Evolutionary conservation across 53 echinoderm and acorn worm genomes (phyloP).

Genomic region (Temnopleurus reevesii): DNA sequence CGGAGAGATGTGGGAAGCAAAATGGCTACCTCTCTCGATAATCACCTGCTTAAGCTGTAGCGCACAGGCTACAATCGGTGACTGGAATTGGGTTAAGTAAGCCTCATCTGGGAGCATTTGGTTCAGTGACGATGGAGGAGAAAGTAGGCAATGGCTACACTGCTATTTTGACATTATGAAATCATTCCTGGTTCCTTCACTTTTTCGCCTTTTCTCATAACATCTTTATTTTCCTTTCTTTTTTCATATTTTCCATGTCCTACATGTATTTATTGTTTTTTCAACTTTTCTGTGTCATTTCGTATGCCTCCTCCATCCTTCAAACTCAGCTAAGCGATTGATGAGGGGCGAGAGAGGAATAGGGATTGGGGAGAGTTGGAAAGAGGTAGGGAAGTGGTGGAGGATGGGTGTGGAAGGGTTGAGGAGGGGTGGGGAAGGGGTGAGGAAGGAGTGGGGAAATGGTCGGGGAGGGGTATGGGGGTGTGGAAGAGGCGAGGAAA

Average conservation of each 20-base stretch:
- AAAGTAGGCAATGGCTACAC: constrained; percentile 4
- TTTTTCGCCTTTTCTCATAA: not conserved
- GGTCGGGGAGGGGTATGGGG: too few species aligned
- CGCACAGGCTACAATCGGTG: constrained; percentile 30
- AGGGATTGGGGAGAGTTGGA: not conserved
- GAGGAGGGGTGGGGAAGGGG: not conserved
- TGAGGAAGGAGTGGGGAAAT: too few species aligned
- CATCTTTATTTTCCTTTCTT: too few species aligned
- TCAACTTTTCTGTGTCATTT: too few species aligned
- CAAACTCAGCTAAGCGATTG: not conserved
- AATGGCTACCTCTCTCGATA: constrained; percentile 39
- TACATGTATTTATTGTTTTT: too few species aligned
- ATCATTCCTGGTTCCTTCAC: not conserved
- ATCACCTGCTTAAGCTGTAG: constrained; percentile 54
- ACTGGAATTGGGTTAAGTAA: constrained; percentile 60
- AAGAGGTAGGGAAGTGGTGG: too few species aligned
- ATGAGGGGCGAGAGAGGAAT: not conserved
- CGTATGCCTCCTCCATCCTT: not conserved
- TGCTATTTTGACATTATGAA: constrained; percentile 8
- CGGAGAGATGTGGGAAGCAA: constrained; percentile 19
- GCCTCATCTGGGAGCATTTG: constrained; percentile 55
- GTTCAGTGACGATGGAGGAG: constrained; percentile 18
- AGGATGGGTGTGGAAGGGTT: too few species aligned
- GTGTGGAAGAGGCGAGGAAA: not conserved
- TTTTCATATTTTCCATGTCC: not conserved